Base-by-base conservation (phyloP, 2,797 vertebrate species). In the Sebastolobus altivelis region DNA sequence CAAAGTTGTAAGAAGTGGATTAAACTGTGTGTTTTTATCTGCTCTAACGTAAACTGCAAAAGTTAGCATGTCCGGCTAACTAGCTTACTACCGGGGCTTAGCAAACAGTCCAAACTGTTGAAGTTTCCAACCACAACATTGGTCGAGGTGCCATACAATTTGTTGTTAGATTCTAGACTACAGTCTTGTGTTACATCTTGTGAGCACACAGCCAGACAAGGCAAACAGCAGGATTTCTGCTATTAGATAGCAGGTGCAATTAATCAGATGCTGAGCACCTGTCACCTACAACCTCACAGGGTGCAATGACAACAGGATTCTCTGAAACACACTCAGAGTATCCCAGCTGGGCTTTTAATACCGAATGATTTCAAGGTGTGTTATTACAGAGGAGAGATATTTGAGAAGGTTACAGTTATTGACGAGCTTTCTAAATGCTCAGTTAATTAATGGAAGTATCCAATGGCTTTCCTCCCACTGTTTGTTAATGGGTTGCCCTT, bases 351-450 rank as follows among this genome's bases (percentile, higher is more conserved):
- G 37, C 8, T 62, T 18, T 59, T 77, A 29, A 65, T 65, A 54
- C 14, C 61, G 8, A 59, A 20, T 33, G 20, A 37, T 35, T 49
- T 31, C 2, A 60, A 22, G 9, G 37, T 65, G 66, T 63, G 58
- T 58, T 59, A 22, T 63, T 78, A 38, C 46, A 67, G 27, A 2
- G 8, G 52, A 54, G 52, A 54, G 37, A 43, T 70, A 52, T 72
- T 46, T 58, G 10, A 25, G 37, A 87, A 86, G 63, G 70, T 79
- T 72, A 72, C 46, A n/a, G 46, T 65, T 35, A 71, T 29, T 72
- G 55, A 66, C 31, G 69, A 72, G 31, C 40, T 52, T 22, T 77
- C 33, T 65, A 65, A 71, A 72, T 54, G 25, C 58, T 74, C 61
- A 14, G 59, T 74, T 70, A 14, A 71, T 80, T 70, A 72, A 25